phyloP scores from a whole-genome alignment of 2,888 invertebrate genomes.

The Hecatera dysodea region DNA sequence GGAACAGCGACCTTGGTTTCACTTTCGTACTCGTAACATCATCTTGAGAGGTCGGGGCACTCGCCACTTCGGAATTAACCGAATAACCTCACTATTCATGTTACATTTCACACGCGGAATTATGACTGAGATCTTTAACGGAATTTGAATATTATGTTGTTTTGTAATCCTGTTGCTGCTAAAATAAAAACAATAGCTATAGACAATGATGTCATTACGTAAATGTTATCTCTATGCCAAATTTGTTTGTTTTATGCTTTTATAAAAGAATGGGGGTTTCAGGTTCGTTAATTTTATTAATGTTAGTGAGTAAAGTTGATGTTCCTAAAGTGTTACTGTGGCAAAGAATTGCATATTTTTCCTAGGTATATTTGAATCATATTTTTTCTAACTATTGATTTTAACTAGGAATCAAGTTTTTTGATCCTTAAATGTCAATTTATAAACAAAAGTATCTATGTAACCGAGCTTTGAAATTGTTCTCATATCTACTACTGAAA shows the following conservation, averaged over 20 bases:
- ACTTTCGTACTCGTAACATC: slow-evolving; percentile 81
- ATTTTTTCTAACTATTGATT: not conserved
- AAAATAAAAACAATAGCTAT: slow-evolving; percentile 28
- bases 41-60: slow-evolving; percentile 75
- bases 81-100: slow-evolving; percentile 48
- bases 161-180: slow-evolving; percentile 10
- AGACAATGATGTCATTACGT: slow-evolving; percentile 52
- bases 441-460: not conserved
- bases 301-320: not conserved
- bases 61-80: slow-evolving; percentile 65
- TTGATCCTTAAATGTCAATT: not conserved
- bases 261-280: slow-evolving; percentile 17
- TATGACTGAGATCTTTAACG: slow-evolving; percentile 27
- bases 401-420: slow-evolving; percentile 5
- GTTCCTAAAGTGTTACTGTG: not conserved
- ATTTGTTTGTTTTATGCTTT: slow-evolving; percentile 43
- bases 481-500: not conserved
- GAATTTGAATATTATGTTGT: slow-evolving; percentile 29
- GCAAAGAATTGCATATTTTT: not conserved
- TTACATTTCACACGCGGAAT: slow-evolving; percentile 58
- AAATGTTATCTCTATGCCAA: slow-evolving; percentile 21
- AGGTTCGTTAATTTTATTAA: not conserved
- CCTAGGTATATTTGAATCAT: not conserved
- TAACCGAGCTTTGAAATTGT: not conserved
- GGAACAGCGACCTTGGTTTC: slow-evolving; percentile 73